Percentiles rank a stretch among this genome's conserved stretches.
Conservation (phyloP, 2,113 vertebrate species). For the Macrotus californicus region DNA sequence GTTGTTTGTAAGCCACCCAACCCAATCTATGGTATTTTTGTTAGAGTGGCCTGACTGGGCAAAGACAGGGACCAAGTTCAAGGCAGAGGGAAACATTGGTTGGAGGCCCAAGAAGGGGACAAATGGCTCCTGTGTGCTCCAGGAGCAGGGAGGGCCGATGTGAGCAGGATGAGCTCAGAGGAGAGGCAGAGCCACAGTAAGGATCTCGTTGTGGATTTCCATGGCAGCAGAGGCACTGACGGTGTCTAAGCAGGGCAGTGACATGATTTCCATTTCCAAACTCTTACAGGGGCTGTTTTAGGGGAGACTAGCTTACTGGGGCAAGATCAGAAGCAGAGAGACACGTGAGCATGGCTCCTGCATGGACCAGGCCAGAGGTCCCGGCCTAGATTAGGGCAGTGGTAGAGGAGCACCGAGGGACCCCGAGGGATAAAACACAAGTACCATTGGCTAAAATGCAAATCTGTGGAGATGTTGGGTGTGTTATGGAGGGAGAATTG, state of each 20-base stretch:
- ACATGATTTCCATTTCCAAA: neutral
- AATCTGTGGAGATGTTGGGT: neutral
- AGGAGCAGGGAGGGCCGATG: neutral
- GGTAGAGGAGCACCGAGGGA: neutral
- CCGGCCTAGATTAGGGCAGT: neutral
- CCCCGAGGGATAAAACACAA: neutral
- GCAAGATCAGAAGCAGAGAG: neutral
- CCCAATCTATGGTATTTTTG: neutral
- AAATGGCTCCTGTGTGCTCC: neutral
- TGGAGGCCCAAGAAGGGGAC: neutral
- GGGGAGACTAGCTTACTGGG: neutral
- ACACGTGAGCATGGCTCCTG: no score
- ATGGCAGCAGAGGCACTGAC: neutral
- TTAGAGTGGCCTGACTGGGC: neutral
- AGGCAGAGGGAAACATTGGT: neutral
- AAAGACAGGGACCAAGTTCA: neutral
- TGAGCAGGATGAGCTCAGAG: neutral
- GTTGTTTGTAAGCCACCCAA: neutral
- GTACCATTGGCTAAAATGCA: neutral
- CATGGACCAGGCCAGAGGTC: neutral
- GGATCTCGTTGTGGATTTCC: neutral
- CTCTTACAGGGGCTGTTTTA: neutral
- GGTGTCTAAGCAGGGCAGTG: neutral
- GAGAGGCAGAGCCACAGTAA: neutral
- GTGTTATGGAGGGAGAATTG: neutral